phyloP scores from a whole-genome alignment of 2,113 vertebrate genomes.

The Microcebus lehilahytsara region DNA sequence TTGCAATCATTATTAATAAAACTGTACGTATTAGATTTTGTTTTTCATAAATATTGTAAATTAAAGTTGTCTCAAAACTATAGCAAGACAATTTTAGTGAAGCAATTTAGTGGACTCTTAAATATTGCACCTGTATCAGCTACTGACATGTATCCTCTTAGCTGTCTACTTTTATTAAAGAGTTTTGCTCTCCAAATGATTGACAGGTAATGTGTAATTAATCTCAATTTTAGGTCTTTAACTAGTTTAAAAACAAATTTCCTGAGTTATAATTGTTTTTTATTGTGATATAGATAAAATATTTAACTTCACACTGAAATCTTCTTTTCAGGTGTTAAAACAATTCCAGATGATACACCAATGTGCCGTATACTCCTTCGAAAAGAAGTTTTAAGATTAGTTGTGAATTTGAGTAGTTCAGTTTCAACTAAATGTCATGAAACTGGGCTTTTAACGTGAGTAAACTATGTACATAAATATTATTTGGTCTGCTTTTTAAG shows the following conservation, averaged over 20 bases:
- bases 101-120: background rate
- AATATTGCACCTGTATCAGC: background rate
- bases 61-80: background rate
- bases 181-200: background rate
- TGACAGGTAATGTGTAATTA: background rate
- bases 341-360: slow-evolving; percentile 95
- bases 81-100: background rate
- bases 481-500: background rate
- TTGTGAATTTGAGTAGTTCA: slow-evolving; percentile 97
- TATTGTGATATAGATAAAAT: background rate
- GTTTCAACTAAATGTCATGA: slow-evolving; percentile 99
- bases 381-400: slow-evolving; percentile 97
- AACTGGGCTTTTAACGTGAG: slow-evolving; percentile 98
- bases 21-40: background rate
- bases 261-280: background rate
- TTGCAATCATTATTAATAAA: background rate
- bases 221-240: slow-evolving; percentile 12
- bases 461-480: slow-evolving; percentile 21
- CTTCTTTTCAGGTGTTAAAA: slow-evolving; percentile 89
- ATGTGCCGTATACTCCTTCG: slow-evolving; percentile 95
- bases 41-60: background rate
- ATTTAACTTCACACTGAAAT: slow-evolving; percentile 19
- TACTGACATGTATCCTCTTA: background rate
- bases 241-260: slow-evolving; percentile 1
- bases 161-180: background rate